Evolutionary conservation across 2,888 invertebrate genomes (phyloP), one percentile per base, ranked within the genome.

Genomic region (Amblyjoppa fuscipennis): DNA sequence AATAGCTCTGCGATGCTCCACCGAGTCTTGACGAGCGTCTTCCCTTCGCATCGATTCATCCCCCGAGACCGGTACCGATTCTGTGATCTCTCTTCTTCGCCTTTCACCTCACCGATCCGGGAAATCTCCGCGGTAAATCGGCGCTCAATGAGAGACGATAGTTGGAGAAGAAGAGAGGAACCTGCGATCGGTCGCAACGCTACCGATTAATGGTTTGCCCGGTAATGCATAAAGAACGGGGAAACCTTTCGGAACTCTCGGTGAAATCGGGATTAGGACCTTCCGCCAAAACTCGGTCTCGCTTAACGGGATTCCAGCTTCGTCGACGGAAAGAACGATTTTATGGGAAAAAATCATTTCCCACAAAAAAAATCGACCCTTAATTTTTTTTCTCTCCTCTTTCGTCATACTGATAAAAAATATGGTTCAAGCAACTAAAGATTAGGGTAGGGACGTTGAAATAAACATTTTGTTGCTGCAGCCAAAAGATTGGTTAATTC

Each of bases 261-360:
- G 45, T 78, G 73, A 79, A 83, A 81, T 77, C 78, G 79, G 61
- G 88, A 90, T 91, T 90, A 90, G 88, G 88, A 86, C 82, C 59
- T 61, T 73, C 64, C 76, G 38, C 81, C 78, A 45, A 83, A 78
- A 76, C 59, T 79, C 73, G 86, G 88, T 92, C 79, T 89, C 90
- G 87, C 85, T 90, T 92, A 93, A 93, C 90, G 89, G 91, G 92
- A 92, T 91, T 88, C 77, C 71, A 82, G 76, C 86, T 83, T 83
- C 83, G 80, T 31, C 59, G 81, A 84, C 89, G 91, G 91, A 90
- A 90, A 90, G 82, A 76, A 79, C 74, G 81, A 92, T 92, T 92
- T 92, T 91, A 91, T 92, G 92, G 91, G 92, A 92, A 92, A 87
- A 83, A 79, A 77, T 87, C 7, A 66, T 73, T 73, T 80, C 73